Percentiles rank a stretch among this genome's conserved stretches.
These are phyloP conservation scores for Drosophila bifasciata DNA, from an alignment of 1,140 invertebrate species.

Conservation along the genomic window DNA sequence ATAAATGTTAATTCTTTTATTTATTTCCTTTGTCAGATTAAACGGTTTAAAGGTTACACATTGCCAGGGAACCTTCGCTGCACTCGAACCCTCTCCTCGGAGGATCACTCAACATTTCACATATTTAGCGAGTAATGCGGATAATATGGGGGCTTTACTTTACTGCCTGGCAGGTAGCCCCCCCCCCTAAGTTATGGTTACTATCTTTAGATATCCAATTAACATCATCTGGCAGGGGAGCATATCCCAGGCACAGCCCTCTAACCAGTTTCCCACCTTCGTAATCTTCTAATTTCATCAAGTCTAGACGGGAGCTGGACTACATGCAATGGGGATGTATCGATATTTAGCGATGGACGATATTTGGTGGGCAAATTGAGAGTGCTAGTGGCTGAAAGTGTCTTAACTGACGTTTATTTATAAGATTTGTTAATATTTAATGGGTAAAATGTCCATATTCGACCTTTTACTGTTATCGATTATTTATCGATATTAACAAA, in stretches of 20 bases:
- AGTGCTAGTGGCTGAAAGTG: too few species aligned
- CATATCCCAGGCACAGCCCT: too few species aligned
- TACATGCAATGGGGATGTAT: too few species aligned
- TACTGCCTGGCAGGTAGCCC: background rate
- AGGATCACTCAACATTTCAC: conserved; percentile 17
- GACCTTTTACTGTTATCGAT: too few species aligned
- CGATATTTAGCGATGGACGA: too few species aligned
- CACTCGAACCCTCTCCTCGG: background rate
- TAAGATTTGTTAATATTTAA: too few species aligned
- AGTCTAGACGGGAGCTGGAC: background rate
- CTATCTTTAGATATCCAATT: background rate
- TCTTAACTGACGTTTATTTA: background rate
- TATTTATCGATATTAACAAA: too few species aligned
- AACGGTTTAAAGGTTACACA: conserved; percentile 78
- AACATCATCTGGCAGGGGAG: background rate
- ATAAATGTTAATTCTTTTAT: conserved; percentile 83
- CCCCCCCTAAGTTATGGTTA: conserved; percentile 24
- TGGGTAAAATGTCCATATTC: too few species aligned
- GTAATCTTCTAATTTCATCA: conserved; percentile 26
- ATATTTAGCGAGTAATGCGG: conserved; percentile 18
- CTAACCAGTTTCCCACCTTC: conserved; percentile 5
- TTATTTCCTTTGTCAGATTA: conserved; percentile 82
- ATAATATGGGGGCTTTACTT: conserved; percentile 16
- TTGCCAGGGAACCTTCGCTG: conserved; percentile 14
- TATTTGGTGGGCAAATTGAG: too few species aligned